These are phyloP conservation scores for Eledona agricola DNA, from an alignment of 2,888 invertebrate species.

Conservation along the genomic window DNA sequence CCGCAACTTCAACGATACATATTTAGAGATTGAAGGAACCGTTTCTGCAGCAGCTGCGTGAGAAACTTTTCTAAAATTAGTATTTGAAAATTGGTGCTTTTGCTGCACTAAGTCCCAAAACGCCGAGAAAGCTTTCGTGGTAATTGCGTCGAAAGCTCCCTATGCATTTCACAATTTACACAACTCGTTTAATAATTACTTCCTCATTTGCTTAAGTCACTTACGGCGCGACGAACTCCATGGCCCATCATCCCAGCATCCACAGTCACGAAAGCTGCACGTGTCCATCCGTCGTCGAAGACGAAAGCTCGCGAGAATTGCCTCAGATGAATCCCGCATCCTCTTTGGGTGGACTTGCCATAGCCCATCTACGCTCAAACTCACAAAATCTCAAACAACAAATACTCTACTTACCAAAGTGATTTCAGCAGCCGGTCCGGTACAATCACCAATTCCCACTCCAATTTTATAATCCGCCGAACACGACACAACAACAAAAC, in stretches of 20 bases:
- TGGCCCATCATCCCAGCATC: constrained; percentile 91
- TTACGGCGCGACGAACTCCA: constrained; percentile 76
- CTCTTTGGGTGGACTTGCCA: constrained; percentile 83
- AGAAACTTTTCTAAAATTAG: no score
- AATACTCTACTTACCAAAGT: constrained; percentile 86
- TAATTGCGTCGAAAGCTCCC: no score
- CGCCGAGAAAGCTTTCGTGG: no score
- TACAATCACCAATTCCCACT: constrained; percentile 89
- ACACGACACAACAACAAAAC: neutral
- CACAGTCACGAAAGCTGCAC: constrained; percentile 83
- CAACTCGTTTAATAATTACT: no score
- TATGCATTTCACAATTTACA: no score
- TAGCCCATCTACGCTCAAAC: constrained; percentile 99
- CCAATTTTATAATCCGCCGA: constrained; percentile 67
- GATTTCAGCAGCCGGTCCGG: constrained; percentile 90
- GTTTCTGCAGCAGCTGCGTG: no score
- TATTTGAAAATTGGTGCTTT: no score
- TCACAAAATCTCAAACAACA: no score
- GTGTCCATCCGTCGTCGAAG: constrained; percentile 70
- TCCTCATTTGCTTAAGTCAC: no score
- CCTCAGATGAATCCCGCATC: constrained; percentile 85
- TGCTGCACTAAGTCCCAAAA: no score
- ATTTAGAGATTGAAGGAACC: no score
- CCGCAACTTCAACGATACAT: no score
- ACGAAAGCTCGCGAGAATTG: constrained; percentile 89